Evolutionary conservation across 2,113 vertebrate genomes (phyloP).

Genomic region (Upupa epops): DNA sequence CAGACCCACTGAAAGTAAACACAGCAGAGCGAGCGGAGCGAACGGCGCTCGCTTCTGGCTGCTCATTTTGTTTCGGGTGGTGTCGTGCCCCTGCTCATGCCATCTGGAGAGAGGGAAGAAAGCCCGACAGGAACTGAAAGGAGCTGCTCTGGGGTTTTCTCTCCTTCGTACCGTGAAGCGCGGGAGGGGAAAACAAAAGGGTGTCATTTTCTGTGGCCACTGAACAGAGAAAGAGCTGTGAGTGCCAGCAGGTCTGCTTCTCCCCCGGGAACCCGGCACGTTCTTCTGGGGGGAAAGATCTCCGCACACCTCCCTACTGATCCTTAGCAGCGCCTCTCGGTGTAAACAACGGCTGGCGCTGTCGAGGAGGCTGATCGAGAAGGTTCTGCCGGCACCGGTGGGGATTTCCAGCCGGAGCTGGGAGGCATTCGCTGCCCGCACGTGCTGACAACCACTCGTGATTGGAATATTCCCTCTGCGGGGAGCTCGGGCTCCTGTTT

Average conservation of each 20-base stretch:
- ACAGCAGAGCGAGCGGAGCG: conserved; percentile 55
- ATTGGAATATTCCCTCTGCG: conserved; percentile 56
- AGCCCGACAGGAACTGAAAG: conserved; percentile 67
- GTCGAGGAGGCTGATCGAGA: conserved; percentile 45
- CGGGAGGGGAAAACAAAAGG: conserved; percentile 26
- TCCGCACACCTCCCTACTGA: neutral
- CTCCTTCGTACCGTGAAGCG: conserved; percentile 46
- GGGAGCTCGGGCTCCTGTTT: neutral
- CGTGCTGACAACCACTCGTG: conserved; percentile 15
- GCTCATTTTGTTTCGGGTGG: conserved; percentile 58
- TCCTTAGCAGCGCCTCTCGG: neutral
- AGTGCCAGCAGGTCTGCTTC: conserved; percentile 41
- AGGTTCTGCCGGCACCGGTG: conserved; percentile 51
- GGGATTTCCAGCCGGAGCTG: conserved; percentile 48
- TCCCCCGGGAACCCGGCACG: neutral
- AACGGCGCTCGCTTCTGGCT: conserved; percentile 62
- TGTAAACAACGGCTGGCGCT: conserved; percentile 45
- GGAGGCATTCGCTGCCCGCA: conserved; percentile 29
- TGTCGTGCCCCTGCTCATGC: conserved; percentile 4
- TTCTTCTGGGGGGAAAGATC: conserved; percentile 22
- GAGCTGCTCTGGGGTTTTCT: conserved; percentile 40
- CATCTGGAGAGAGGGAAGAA: conserved; percentile 47
- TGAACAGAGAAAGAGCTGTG: conserved; percentile 31
- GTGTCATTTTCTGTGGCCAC: neutral
- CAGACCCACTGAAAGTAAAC: conserved; percentile 69